These are phyloP conservation scores for Tenthredo distinguenda DNA, from an alignment of 2,888 invertebrate genomes.

Conservation along the genomic window DNA sequence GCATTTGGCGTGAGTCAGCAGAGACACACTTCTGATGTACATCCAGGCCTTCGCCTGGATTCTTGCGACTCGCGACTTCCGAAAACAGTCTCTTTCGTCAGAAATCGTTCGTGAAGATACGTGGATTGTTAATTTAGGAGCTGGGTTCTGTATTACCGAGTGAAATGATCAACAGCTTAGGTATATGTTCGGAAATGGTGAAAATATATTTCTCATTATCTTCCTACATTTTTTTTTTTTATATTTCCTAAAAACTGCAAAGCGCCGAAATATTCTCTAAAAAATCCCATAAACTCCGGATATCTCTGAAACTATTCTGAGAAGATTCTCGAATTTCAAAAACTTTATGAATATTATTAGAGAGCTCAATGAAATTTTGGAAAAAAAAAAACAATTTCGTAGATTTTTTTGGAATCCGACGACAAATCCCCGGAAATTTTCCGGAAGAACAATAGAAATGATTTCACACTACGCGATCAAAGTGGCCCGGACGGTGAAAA, in stretches of 20 bases:
- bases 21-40: neutral
- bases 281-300: too few relatives aligned
- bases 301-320: too few relatives aligned
- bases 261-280: neutral
- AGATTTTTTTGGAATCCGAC: too few relatives aligned
- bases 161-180: neutral
- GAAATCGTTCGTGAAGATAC: neutral
- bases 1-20: conserved; percentile 23
- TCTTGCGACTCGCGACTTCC: neutral
- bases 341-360: neutral
- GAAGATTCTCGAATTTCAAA: neutral
- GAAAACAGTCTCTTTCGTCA: neutral
- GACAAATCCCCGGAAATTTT: too few relatives aligned
- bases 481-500: too few relatives aligned
- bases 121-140: neutral
- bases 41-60: neutral
- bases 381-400: too few relatives aligned
- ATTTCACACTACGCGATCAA: too few relatives aligned
- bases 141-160: neutral
- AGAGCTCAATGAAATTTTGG: too few relatives aligned
- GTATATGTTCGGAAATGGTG: neutral
- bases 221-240: too few relatives aligned
- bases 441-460: too few relatives aligned
- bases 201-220: neutral
- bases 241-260: neutral